phyloP scores from a whole-genome alignment of 2,113 vertebrate species.

The Vulpes ferrilata region DNA sequence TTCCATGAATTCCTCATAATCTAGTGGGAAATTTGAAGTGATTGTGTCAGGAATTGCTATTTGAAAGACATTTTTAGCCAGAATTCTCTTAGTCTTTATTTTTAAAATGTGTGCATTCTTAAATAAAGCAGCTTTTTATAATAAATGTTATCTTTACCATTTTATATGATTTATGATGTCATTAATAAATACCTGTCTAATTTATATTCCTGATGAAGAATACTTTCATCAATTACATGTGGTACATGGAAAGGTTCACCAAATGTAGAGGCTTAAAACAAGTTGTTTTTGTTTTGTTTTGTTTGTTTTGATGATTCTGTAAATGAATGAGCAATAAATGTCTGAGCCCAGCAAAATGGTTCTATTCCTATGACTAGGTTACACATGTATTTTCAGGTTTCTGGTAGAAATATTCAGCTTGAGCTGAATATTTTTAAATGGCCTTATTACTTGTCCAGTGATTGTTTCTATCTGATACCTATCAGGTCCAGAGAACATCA shows the following conservation, averaged over 20 bases:
- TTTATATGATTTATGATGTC: neutral
- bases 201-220: neutral
- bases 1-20: neutral
- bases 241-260: neutral
- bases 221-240: neutral
- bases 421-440: neutral
- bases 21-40: neutral
- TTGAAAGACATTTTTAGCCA: neutral
- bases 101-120: neutral
- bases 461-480: neutral
- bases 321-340: neutral
- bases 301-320: neutral
- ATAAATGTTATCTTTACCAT: neutral
- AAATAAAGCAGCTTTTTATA: neutral
- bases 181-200: neutral
- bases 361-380: neutral
- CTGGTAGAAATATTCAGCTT: neutral
- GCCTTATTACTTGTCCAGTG: neutral
- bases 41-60: neutral
- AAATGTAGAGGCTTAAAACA: neutral
- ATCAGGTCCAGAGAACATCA: neutral
- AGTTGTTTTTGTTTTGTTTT: neutral
- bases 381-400: neutral
- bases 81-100: neutral
- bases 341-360: too few species aligned